phyloP scores from a whole-genome alignment of 2,888 invertebrate species.

The Cryptus armator region DNA sequence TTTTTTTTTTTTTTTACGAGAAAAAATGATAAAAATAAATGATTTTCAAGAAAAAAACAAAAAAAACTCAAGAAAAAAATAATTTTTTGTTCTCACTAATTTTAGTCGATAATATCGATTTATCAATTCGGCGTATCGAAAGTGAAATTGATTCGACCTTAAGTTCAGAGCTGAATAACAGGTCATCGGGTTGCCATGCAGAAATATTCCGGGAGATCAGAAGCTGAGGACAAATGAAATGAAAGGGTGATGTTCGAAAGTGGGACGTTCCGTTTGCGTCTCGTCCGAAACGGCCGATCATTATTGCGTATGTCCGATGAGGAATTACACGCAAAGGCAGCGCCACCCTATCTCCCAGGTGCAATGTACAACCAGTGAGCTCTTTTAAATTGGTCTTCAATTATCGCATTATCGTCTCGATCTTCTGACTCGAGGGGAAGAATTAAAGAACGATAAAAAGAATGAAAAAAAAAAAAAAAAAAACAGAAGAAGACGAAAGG shows the following conservation, averaged over 20 bases:
- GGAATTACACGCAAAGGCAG: slow-evolving; percentile 39
- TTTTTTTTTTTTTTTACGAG: too few relatives aligned
- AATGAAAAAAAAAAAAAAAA: slow-evolving; percentile 1
- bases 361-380: slow-evolving; percentile 36
- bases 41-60: too few relatives aligned
- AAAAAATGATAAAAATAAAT: too few relatives aligned
- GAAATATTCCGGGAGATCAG: slow-evolving; percentile 18
- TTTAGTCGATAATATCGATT: background rate
- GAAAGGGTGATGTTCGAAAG: slow-evolving; percentile 61
- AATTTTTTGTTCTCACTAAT: too few relatives aligned
- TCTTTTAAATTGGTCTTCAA: slow-evolving; percentile 60
- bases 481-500: background rate
- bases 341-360: slow-evolving; percentile 17
- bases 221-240: slow-evolving; percentile 32
- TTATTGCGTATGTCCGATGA: slow-evolving; percentile 51
- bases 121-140: background rate
- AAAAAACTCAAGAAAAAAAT: too few relatives aligned
- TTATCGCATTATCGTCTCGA: slow-evolving; percentile 63
- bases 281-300: slow-evolving; percentile 61
- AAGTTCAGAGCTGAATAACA: background rate
- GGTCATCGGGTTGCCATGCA: slow-evolving; percentile 19
- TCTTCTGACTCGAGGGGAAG: slow-evolving; percentile 26
- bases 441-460: slow-evolving; percentile 14
- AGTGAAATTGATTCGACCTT: background rate
- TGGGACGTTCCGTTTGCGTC: slow-evolving; percentile 54